Conservation (phyloP, 2,113 vertebrate species). For the Scolopax mira region DNA sequence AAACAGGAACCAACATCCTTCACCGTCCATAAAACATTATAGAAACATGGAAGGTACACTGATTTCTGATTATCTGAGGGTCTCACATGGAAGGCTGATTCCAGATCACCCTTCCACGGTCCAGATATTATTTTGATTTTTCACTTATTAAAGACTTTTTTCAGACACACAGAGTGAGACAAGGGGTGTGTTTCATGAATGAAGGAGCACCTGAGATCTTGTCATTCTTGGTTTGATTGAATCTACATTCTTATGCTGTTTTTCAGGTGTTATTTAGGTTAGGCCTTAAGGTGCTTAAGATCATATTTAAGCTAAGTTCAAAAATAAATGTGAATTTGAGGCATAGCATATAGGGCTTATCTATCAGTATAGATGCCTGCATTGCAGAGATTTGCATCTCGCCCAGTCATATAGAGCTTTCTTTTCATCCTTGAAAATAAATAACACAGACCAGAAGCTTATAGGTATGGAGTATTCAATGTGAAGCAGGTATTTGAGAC, state of each 20-base stretch:
- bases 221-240: neutral
- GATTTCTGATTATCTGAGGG: neutral
- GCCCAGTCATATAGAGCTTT: neutral
- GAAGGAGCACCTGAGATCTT: neutral
- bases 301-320: neutral
- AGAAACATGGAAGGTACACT: neutral
- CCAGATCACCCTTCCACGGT: neutral
- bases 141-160: neutral
- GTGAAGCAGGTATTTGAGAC: neutral
- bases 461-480: neutral
- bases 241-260: neutral
- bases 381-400: neutral
- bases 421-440: neutral
- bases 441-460: neutral
- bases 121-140: neutral
- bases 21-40: neutral
- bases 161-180: neutral
- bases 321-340: neutral
- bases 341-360: fast-evolving
- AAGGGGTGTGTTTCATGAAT: neutral
- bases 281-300: neutral
- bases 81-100: neutral
- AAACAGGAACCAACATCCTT: neutral
- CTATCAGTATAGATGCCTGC: neutral
- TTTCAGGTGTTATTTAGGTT: neutral